These are phyloP conservation scores for Oncorhynchus gorbuscha DNA, from an alignment of 2,113 vertebrate genomes.

Conservation along the genomic window DNA sequence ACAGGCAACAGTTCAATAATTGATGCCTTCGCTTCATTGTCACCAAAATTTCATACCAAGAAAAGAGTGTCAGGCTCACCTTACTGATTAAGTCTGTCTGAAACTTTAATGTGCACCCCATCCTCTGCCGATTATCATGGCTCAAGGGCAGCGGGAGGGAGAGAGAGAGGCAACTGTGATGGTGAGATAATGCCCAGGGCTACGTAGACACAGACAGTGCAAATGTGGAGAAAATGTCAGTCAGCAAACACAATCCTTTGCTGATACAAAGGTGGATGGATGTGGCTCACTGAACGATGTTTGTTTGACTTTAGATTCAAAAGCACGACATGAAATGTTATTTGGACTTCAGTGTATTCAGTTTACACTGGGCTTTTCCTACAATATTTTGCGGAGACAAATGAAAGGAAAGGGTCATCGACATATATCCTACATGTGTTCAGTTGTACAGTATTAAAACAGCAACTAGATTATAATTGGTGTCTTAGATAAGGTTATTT, in stretches of 20 bases:
- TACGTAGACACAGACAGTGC: neutral
- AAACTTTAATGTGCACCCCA: slow-evolving; percentile 75
- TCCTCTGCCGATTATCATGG: slow-evolving; percentile 55
- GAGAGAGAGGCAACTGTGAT: neutral
- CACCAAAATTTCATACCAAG: too few species aligned
- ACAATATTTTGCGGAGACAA: too few species aligned
- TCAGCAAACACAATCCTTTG: neutral
- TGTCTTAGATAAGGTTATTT: too few species aligned
- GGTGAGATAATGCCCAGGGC: neutral
- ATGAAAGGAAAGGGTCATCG: too few species aligned
- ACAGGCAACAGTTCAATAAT: too few species aligned
- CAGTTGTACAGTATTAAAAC: too few species aligned
- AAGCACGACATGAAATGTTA: too few species aligned
- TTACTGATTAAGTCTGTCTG: slow-evolving; percentile 77
- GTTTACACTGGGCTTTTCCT: too few species aligned
- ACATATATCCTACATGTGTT: too few species aligned
- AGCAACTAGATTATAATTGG: too few species aligned
- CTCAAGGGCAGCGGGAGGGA: slow-evolving; percentile 38
- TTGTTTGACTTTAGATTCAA: neutral
- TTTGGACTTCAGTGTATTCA: too few species aligned
- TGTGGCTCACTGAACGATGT: neutral
- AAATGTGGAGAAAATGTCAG: neutral
- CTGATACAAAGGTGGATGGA: slow-evolving; percentile 2
- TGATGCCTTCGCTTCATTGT: too few species aligned
- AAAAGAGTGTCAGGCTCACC: slow-evolving; percentile 45